phyloP scores from a whole-genome alignment of 2,888 invertebrate species.

The Diachrysia chrysitis region DNA sequence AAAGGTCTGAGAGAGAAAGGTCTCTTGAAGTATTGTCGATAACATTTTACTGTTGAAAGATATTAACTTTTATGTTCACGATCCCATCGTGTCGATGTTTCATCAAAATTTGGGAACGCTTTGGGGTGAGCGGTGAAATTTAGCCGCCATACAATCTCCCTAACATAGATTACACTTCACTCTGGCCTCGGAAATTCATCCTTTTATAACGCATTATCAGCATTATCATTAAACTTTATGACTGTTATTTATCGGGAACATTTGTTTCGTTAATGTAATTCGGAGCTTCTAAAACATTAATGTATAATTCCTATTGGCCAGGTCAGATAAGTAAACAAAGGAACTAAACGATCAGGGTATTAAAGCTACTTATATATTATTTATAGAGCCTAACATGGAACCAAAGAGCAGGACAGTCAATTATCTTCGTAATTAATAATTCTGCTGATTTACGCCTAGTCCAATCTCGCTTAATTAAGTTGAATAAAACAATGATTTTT shows the following conservation, averaged over 20 bases:
- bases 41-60: constrained; percentile 28
- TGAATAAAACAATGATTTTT: constrained; percentile 56
- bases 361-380: constrained; percentile 62
- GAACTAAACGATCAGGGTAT: constrained; percentile 55
- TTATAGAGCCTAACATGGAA: constrained; percentile 57
- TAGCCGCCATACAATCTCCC: constrained; percentile 7
- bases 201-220: constrained; percentile 6
- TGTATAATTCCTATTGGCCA: constrained; percentile 19
- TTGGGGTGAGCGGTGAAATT: constrained; percentile 10
- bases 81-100: constrained; percentile 38
- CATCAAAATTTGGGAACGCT: constrained; percentile 36
- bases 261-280: constrained; percentile 2
- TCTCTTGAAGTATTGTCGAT: constrained; percentile 41
- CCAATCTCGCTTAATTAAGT: constrained; percentile 54
- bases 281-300: constrained; percentile 18
- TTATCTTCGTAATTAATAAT: constrained; percentile 68
- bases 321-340: constrained; percentile 32
- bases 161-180: constrained; percentile 13
- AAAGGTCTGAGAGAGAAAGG: constrained; percentile 31
- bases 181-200: background rate
- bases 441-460: constrained; percentile 57
- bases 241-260: constrained; percentile 6
- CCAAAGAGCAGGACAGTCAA: constrained; percentile 61
- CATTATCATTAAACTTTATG: background rate
- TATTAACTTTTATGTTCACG: constrained; percentile 40